Evolutionary conservation across 2,113 vertebrate species (phyloP), one percentile per base, ranked within the genome.

Genomic region (Pollimyrus isidori): DNA sequence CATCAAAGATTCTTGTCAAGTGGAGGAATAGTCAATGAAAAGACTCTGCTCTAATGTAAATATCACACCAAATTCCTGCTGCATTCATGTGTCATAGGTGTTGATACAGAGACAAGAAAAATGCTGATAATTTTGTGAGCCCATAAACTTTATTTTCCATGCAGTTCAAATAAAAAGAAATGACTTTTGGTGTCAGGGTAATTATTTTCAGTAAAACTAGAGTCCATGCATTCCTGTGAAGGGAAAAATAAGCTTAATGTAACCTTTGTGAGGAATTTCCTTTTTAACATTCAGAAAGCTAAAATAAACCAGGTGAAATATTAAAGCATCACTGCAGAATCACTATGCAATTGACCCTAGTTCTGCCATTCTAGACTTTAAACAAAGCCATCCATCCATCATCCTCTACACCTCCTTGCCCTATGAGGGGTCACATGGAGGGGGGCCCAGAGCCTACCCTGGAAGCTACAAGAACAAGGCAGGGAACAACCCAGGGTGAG

Each of bases 151-250:
- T 80, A 80, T 42, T 80, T 80, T 80, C 13, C 35, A 19, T 42
- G 35, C 73, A 80, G 73, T 80, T 80, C 17, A 80, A 80, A 80
- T 80, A 80, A 80, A 80, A 80, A 80, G 35, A 80, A 80, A 80
- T 80, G 69, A 6, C 73, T 80, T 80, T 42, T 39, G 73, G 30
- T 80, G 30, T 42, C 30, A 80, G 4, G 73, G 35, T 80, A 19
- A 80, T 39, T 39, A 17, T 80, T 39, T 69, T 69, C n/a, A 39
- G 73, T 39, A 19, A 80, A 80, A 80, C 17, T 80, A 42, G 73
- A 80, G 11, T 19, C 73, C 35, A 42, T 42, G 35, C 35, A 42
- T 80, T 80, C 73, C 73, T 30, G 73, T 80, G 73, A 80, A 42
- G 13, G 73, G 73, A 13, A 42, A 76, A 80, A 80, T 42, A 35